Base-by-base conservation (phyloP, 2,113 vertebrate species). In the Paraplagusia blochii region DNA sequence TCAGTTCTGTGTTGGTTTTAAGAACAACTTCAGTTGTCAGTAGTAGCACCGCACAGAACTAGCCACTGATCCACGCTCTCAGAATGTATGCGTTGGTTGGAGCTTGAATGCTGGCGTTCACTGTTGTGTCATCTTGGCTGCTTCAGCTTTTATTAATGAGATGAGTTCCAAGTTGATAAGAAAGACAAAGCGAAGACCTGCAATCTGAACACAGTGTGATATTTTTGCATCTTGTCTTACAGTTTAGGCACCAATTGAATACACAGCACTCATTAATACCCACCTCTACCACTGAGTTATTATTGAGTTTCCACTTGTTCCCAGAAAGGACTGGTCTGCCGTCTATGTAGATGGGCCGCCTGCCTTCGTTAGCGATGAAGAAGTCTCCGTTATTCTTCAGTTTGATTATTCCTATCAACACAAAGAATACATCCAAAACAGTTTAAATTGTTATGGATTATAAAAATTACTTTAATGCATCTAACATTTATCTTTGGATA, bases 121-220 rank as follows among this genome's bases (percentile, higher is more conserved):
- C 81, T 94, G 92, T 73, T 94, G 94, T 5, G 90, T 91, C 87
- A 97, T 93, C 85, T 96, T 97, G 70, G 95, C 95, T 7, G 95
- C 94, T 81, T 98, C 95, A 0, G 95, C 95, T 89, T 95, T 93
- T 79, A 97, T 97, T 45, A 98, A 91, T 3, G 95, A 91, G 35
- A 97, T 98, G 58, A 98, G 92, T 63, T 98, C 95, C 83, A 96
- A 91, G 85, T 98, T 97, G 84, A 98, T 98, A 58, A 98, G 90
- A 85, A 98, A 98, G 68, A 97, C 95, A 11, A 98, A 98, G 46
- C 95, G 92, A 40, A 98, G 93, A 51, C 95, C 94, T 77, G 95
- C 93, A 16, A 98, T 97, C 95, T 98, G 76, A 10, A 67, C 2
- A 39, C 15, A 53, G 7, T 1, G 22, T 29, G 22, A 6, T 29